A percentile compares a stretch with the other conserved stretches of the same genome.
Evolutionary conservation across 1,140 invertebrate species (phyloP).

Genomic region (Euura lappo): DNA sequence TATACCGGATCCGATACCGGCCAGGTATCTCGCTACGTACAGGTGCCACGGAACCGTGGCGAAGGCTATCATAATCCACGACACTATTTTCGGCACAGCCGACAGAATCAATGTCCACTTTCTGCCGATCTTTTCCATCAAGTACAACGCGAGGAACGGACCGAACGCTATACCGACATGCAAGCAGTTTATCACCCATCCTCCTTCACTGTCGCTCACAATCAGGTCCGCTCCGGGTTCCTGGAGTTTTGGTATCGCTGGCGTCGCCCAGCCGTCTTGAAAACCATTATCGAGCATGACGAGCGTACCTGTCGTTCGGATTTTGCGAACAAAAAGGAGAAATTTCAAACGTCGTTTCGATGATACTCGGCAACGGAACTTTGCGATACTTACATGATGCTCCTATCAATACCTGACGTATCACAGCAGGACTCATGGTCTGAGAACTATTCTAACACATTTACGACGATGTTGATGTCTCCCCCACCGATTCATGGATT

Average conservation of each 20-base stretch:
- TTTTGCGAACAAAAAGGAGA: not conserved
- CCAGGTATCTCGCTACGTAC: slow-evolving; percentile 61
- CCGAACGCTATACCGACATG: slow-evolving; percentile 53
- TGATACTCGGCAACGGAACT: not conserved
- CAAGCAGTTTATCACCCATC: slow-evolving; percentile 53
- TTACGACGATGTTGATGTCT: not conserved
- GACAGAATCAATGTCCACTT: slow-evolving; percentile 62
- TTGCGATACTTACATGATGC: slow-evolving; percentile 51
- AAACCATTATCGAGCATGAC: slow-evolving; percentile 54
- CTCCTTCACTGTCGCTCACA: slow-evolving; percentile 38
- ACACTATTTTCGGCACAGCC: slow-evolving; percentile 61
- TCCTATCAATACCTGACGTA: slow-evolving; percentile 49
- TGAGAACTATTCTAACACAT: not conserved
- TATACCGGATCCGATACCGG: slow-evolving; percentile 54
- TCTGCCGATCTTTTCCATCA: slow-evolving; percentile 65
- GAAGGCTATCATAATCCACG: slow-evolving; percentile 63
- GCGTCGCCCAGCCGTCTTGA: slow-evolving; percentile 57
- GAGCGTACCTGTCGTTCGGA: slow-evolving; percentile 46
- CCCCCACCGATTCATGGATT: not conserved
- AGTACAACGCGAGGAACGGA: slow-evolving; percentile 55
- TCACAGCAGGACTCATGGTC: slow-evolving; percentile 22
- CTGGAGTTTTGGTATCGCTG: slow-evolving; percentile 51
- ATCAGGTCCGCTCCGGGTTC: slow-evolving; percentile 39
- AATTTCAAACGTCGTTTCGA: not conserved
- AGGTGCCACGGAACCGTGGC: slow-evolving; percentile 40